These are phyloP conservation scores for Oncorhynchus nerka DNA, from an alignment of 2,113 vertebrate species.

Conservation along the genomic window DNA sequence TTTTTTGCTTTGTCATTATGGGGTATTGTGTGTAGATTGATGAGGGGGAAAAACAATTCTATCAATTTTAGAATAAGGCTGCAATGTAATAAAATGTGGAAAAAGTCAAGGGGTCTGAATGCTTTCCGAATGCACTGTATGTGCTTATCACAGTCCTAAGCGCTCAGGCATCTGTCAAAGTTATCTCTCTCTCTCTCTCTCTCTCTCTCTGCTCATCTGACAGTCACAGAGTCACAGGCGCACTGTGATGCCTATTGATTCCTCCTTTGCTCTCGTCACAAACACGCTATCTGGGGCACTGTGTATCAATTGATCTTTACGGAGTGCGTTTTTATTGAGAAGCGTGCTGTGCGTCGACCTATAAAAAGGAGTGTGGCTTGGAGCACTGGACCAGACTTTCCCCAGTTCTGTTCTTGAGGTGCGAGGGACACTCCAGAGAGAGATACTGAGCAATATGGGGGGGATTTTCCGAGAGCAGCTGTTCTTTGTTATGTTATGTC, in stretches of 20 bases:
- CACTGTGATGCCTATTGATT: slow-evolving; percentile 23
- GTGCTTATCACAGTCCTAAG: neutral
- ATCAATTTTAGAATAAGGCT: no score
- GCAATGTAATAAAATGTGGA: no score
- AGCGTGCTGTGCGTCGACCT: slow-evolving; percentile 48
- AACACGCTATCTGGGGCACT: slow-evolving; percentile 59
- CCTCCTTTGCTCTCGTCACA: slow-evolving; percentile 74
- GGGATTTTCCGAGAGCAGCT: slow-evolving; percentile 78
- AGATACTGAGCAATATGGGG: slow-evolving; percentile 71
- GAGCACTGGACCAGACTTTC: slow-evolving; percentile 56
- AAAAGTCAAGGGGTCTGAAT: no score
- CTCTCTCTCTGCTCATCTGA: neutral
- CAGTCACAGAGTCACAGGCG: slow-evolving; percentile 74
- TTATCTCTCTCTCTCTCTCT: neutral
- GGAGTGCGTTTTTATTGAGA: slow-evolving; percentile 20
- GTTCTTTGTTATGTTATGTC: slow-evolving; percentile 79
- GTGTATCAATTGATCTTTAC: slow-evolving; percentile 63
- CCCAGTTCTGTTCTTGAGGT: slow-evolving; percentile 2
- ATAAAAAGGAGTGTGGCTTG: slow-evolving; percentile 78
- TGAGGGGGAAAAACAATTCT: no score
- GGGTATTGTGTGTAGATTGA: no score
- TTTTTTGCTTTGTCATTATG: no score
- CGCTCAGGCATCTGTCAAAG: neutral
- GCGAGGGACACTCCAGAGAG: slow-evolving; percentile 24
- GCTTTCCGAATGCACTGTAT: no score